A percentile compares a stretch with the other conserved stretches of the same genome.
These are phyloP conservation scores for Cylas formicarius DNA, from an alignment of 1,140 invertebrate genomes.

Conservation along the genomic window DNA sequence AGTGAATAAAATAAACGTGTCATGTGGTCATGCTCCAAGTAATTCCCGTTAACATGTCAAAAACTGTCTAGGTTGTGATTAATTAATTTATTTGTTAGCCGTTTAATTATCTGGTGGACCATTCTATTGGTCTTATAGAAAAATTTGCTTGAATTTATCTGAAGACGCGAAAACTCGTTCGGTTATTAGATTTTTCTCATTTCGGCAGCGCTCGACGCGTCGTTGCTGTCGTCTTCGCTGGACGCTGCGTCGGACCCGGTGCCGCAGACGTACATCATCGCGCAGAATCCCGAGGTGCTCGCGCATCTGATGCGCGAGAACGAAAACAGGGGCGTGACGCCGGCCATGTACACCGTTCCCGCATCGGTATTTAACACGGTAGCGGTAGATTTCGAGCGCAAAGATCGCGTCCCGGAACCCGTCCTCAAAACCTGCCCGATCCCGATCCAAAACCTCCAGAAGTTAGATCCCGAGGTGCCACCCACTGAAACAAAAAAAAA, in stretches of 20 bases:
- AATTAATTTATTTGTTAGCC: too few species aligned
- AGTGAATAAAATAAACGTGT: too few species aligned
- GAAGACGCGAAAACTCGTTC: too few species aligned
- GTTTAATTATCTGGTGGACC: too few species aligned
- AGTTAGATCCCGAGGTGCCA: constrained; percentile 49
- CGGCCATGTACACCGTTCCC: constrained; percentile 79
- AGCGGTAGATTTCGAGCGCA: constrained; percentile 71
- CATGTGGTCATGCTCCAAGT: too few species aligned
- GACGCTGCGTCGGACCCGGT: constrained; percentile 30
- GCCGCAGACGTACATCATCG: constrained; percentile 80
- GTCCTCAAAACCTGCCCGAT: constrained; percentile 49
- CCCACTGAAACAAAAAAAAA: constrained; percentile 24
- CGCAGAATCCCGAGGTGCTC: constrained; percentile 82
- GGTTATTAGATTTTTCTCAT: too few species aligned
- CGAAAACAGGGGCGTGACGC: constrained; percentile 68
- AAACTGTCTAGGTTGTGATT: too few species aligned
- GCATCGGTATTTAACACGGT: constrained; percentile 90
- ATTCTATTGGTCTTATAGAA: too few species aligned
- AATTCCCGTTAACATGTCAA: too few species aligned
- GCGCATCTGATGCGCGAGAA: constrained; percentile 82
- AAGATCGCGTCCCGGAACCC: constrained; percentile 43
- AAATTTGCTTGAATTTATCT: too few species aligned
- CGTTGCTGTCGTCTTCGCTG: constrained; percentile 40
- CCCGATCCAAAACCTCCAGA: constrained; percentile 47
- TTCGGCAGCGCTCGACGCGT: constrained; percentile 43